Conservation (phyloP, 2,113 vertebrate genomes). For the Chaetorhynchus papuensis region DNA sequence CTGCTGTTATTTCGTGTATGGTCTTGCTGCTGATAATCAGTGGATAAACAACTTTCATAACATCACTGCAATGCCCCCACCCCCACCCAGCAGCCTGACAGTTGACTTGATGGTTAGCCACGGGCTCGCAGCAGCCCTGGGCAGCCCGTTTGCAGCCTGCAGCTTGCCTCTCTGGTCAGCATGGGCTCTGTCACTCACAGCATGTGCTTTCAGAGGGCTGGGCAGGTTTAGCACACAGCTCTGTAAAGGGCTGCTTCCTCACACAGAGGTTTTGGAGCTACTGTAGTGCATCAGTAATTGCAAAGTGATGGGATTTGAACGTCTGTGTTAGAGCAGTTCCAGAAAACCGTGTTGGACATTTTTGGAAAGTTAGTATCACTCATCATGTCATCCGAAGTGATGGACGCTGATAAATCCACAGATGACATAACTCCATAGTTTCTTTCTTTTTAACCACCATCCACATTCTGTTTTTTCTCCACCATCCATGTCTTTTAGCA, state of each 20-base stretch:
- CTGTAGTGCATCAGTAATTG: not conserved
- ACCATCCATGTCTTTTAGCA: not conserved
- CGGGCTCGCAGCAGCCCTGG: not conserved
- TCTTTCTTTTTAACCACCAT: not conserved
- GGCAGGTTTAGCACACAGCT: not conserved
- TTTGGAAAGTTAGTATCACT: not conserved
- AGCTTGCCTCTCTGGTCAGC: not conserved
- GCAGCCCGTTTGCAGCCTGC: not conserved
- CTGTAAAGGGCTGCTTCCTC: not conserved
- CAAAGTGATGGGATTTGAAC: not conserved
- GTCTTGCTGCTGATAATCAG: conserved; percentile 49
- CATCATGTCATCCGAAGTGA: not conserved
- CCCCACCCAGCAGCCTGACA: not conserved
- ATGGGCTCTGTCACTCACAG: not conserved
- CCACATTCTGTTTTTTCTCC: not conserved
- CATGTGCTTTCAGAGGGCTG: not conserved
- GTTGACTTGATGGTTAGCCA: conserved; percentile 53
- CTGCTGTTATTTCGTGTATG: conserved; percentile 13
- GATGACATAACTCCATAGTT: not conserved
- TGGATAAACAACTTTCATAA: conserved; percentile 60
- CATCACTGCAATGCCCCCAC: not conserved
- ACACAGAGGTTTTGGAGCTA: not conserved
- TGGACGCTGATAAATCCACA: not conserved
- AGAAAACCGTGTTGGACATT: not conserved
- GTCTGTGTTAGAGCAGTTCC: not conserved